Percentiles rank a stretch among this genome's conserved stretches.
Conservation (phyloP, 2,113 vertebrate genomes). For the Nothoprocta pentlandii region DNA sequence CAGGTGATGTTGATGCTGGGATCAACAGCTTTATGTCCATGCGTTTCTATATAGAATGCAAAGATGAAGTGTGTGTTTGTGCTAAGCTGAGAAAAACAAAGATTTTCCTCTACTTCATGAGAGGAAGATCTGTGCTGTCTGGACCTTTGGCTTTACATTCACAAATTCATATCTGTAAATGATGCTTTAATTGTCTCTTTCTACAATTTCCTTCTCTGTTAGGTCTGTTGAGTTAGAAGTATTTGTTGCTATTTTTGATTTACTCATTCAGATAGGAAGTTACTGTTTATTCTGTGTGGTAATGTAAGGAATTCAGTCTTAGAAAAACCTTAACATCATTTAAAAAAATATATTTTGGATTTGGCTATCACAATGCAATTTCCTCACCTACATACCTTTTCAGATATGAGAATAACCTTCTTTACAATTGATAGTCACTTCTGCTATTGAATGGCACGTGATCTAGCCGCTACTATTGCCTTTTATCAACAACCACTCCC, state of each 20-base stretch:
- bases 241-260: neutral
- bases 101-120: neutral
- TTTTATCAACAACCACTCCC: no score
- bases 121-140: neutral
- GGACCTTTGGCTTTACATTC: neutral
- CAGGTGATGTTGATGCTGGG: neutral
- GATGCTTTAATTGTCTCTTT: neutral
- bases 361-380: neutral
- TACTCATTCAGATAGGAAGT: neutral
- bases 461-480: no score
- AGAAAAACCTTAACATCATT: neutral
- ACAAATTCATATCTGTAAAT: neutral
- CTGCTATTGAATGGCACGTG: no score
- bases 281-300: neutral
- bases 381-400: no score
- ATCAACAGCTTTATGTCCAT: neutral
- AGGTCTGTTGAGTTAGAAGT: neutral
- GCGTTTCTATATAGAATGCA: neutral
- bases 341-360: neutral
- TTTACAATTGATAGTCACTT: no score
- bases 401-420: no score
- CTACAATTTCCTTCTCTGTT: neutral
- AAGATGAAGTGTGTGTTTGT: neutral
- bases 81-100: accelerated
- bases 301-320: neutral